Conservation (phyloP, 2,113 vertebrate species). For the Hipposideros armiger region DNA sequence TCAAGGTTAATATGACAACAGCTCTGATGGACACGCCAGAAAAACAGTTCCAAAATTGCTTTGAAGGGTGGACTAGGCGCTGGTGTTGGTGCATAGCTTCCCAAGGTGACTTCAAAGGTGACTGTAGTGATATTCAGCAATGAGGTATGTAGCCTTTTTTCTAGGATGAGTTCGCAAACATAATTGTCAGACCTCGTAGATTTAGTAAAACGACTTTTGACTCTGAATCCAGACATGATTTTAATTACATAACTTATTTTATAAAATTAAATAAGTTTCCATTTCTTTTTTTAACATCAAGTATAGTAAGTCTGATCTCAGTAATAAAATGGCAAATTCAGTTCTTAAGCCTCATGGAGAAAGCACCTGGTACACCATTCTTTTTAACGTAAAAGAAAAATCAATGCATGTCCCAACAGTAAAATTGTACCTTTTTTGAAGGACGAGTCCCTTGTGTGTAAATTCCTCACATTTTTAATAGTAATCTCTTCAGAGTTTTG, state of each 20-base stretch:
- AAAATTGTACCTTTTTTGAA: not conserved
- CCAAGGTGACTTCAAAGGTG: too few species aligned
- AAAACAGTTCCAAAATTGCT: too few species aligned
- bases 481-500: not conserved
- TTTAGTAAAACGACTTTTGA: constrained; percentile 6
- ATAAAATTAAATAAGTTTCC: not conserved
- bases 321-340: constrained; percentile 4
- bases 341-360: not conserved
- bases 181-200: not conserved
- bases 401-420: not conserved
- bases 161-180: too few species aligned
- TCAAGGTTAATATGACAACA: too few species aligned
- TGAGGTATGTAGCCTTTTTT: too few species aligned
- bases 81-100: too few species aligned
- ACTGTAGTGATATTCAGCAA: too few species aligned
- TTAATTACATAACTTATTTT: constrained; percentile 21
- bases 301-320: not conserved
- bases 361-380: not conserved
- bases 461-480: not conserved
- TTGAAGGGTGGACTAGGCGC: too few species aligned
- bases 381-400: constrained; percentile 28
- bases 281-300: not conserved
- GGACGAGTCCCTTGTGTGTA: not conserved
- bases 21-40: too few species aligned
- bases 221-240: constrained; percentile 12